Percentiles rank a stretch among this genome's conserved stretches.
phyloP scores from a whole-genome alignment of 64 coral and sea anemone species.

The Porites lutea region DNA sequence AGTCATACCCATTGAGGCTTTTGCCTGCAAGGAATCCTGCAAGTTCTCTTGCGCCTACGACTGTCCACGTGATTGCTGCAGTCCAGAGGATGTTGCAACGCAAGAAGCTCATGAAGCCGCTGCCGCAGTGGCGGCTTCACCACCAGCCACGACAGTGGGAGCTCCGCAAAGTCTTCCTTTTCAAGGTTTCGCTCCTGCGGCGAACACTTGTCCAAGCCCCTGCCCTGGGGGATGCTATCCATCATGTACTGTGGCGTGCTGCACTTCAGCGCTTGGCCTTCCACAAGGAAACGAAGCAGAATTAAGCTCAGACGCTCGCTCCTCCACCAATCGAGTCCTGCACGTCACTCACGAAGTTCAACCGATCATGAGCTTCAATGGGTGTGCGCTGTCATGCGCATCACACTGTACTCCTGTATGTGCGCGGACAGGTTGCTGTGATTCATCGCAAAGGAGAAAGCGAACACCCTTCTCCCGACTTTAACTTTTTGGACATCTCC shows the following conservation, averaged over 20 bases:
- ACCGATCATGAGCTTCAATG: conserved; percentile 47
- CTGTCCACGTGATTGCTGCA: conserved; percentile 79
- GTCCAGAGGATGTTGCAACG: conserved; percentile 56
- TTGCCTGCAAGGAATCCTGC: conserved; percentile 81
- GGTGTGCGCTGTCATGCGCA: conserved; percentile 74
- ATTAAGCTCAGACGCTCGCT: conserved; percentile 59
- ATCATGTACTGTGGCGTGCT: conserved; percentile 79
- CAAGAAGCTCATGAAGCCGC: conserved; percentile 22
- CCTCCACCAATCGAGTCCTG: conserved; percentile 79
- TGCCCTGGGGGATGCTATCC: conserved; percentile 77
- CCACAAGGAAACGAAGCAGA: conserved; percentile 50
- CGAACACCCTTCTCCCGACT: neutral
- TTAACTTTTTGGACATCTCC: neutral
- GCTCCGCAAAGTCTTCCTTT: conserved; percentile 19
- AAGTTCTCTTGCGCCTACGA: conserved; percentile 70
- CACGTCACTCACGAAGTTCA: conserved; percentile 83
- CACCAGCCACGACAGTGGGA: conserved; percentile 4
- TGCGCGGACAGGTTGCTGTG: conserved; percentile 84
- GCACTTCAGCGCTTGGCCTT: conserved; percentile 76
- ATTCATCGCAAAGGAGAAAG: conserved; percentile 45
- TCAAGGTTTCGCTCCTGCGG: conserved; percentile 1
- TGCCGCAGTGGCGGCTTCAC: conserved; percentile 15
- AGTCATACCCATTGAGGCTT: conserved; percentile 68
- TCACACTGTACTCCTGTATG: conserved; percentile 82
- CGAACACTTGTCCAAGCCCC: conserved; percentile 61